These are phyloP conservation scores for Spea multiplicata DNA, from an alignment of 2,113 vertebrate genomes.

Conservation along the genomic window DNA sequence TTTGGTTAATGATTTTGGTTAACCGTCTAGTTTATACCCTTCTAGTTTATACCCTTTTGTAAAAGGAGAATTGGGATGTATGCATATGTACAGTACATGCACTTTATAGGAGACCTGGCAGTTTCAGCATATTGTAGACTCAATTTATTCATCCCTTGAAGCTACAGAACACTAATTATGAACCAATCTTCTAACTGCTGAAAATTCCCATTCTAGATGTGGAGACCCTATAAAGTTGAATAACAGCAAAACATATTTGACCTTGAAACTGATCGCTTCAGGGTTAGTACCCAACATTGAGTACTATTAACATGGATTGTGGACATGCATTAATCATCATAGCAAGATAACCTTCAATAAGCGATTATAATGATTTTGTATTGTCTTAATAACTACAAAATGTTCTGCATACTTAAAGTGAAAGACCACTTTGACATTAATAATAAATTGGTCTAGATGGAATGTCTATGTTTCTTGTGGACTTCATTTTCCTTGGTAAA, in stretches of 20 bases:
- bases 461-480: too few species aligned
- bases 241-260: constrained; percentile 31
- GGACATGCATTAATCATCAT: not conserved
- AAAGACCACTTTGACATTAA: too few species aligned
- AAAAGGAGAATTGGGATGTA: not conserved
- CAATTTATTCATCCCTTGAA: constrained; percentile 8
- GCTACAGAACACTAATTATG: constrained; percentile 32
- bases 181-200: constrained; percentile 33
- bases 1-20: too few species aligned
- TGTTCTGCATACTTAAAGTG: too few species aligned
- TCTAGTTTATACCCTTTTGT: not conserved
- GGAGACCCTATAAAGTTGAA: constrained; percentile 36
- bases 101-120: constrained; percentile 16
- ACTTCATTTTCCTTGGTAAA: too few species aligned
- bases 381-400: not conserved
- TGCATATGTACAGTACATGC: accelerated
- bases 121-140: constrained; percentile 42
- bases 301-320: not conserved
- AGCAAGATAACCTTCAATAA: not conserved
- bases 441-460: too few species aligned
- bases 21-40: not conserved
- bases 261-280: constrained; percentile 30
- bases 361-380: not conserved
- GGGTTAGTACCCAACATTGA: constrained; percentile 6
- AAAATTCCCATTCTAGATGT: not conserved